These are phyloP conservation scores for Danaus melanippus DNA, from an alignment of 1,140 invertebrate species.

Conservation along the genomic window DNA sequence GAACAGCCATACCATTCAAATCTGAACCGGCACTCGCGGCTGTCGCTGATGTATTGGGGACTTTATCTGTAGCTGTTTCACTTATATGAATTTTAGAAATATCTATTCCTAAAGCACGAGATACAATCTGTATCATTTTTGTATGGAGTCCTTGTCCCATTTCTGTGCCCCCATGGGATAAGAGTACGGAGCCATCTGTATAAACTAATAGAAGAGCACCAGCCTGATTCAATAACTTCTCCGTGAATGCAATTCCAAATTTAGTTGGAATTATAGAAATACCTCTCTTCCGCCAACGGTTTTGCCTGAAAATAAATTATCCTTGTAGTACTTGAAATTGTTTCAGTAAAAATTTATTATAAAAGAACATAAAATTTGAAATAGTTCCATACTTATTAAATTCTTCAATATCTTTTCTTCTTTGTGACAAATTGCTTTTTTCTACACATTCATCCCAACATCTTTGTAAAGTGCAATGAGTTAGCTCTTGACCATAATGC, in stretches of 20 bases:
- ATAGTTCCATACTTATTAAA: slow-evolving; percentile 80
- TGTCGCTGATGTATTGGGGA: slow-evolving; percentile 94
- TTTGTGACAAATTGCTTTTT: slow-evolving; percentile 78
- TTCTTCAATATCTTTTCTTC: slow-evolving; percentile 74
- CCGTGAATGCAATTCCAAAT: slow-evolving; percentile 91
- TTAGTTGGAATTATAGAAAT: slow-evolving; percentile 90
- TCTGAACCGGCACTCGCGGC: slow-evolving; percentile 94
- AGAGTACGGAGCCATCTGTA: slow-evolving; percentile 90
- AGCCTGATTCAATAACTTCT: slow-evolving; percentile 87
- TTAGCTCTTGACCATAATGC: slow-evolving; percentile 84
- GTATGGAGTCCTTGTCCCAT: slow-evolving; percentile 98
- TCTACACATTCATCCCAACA: slow-evolving; percentile 89
- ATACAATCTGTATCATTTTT: slow-evolving; percentile 94
- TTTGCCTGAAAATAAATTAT: slow-evolving; percentile 73
- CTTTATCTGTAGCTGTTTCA: slow-evolving; percentile 94
- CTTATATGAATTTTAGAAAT: slow-evolving; percentile 86
- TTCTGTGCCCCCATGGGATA: slow-evolving; percentile 94
- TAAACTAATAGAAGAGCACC: slow-evolving; percentile 93
- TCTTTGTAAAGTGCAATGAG: slow-evolving; percentile 81
- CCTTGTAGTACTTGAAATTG: background rate
- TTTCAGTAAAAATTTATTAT: too few species aligned
- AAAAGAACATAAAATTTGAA: slow-evolving; percentile 1
- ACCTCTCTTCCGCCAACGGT: slow-evolving; percentile 91
- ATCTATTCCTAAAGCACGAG: slow-evolving; percentile 81
- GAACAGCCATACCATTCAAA: slow-evolving; percentile 94